Conservation (phyloP, 2,113 vertebrate genomes). For the Aptenodytes patagonicus region DNA sequence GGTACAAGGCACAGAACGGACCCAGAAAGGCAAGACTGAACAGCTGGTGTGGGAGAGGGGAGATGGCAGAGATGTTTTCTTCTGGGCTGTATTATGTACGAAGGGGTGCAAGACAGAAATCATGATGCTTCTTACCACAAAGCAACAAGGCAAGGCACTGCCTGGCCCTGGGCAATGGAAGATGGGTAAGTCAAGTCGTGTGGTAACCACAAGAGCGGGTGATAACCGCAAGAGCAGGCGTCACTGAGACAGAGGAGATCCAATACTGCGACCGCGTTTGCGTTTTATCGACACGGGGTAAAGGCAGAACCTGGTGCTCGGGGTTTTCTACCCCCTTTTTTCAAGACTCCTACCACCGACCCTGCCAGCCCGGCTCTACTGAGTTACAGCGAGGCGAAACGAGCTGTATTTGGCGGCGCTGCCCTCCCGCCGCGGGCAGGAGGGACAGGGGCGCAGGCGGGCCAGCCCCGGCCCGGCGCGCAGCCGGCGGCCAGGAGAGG, state of each 20-base stretch:
- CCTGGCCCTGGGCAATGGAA: neutral
- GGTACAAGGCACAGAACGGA: neutral
- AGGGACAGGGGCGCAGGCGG: fast-evolving
- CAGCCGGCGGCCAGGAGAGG: neutral
- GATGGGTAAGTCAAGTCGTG: fast-evolving
- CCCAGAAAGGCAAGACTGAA: neutral
- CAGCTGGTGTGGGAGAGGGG: fast-evolving
- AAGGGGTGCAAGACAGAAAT: neutral
- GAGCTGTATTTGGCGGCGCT: fast-evolving
- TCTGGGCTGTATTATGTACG: neutral
- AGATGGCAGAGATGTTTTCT: neutral
- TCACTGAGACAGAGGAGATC: neutral
- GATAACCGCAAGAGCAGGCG: fast-evolving
- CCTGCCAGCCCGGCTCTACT: fast-evolving
- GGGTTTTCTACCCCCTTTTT: fast-evolving
- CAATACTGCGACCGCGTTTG: fast-evolving
- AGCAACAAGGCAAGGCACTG: neutral
- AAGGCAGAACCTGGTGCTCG: neutral
- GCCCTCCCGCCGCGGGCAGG: neutral
- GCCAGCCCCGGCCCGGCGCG: neutral
- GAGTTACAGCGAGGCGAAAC: fast-evolving
- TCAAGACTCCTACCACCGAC: fast-evolving
- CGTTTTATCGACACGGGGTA: fast-evolving
- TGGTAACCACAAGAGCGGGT: fast-evolving
- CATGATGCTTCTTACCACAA: neutral